Evolutionary conservation across 2,888 invertebrate species (phyloP).

Genomic region (Ischnus inquisitorius): DNA sequence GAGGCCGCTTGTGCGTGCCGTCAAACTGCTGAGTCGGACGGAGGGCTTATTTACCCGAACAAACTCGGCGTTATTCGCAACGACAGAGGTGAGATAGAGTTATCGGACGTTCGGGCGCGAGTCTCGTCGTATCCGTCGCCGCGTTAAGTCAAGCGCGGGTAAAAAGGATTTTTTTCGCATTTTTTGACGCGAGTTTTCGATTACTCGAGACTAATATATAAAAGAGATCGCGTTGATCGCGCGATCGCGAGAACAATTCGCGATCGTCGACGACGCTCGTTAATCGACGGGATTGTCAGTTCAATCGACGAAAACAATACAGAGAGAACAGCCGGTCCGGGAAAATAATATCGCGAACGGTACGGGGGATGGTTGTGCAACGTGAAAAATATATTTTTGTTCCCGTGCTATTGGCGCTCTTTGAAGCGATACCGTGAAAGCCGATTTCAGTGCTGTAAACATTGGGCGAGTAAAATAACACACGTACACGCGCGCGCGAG

Average conservation of each 20-base stretch:
- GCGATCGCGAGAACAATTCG: not conserved
- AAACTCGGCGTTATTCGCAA: constrained; percentile 56
- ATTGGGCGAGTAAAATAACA: constrained; percentile 76
- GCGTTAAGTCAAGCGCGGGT: constrained; percentile 64
- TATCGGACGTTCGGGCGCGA: constrained; percentile 9
- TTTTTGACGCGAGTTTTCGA: constrained; percentile 66
- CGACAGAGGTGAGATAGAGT: constrained; percentile 53
- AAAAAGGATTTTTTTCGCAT: constrained; percentile 66
- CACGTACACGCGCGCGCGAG: constrained; percentile 50
- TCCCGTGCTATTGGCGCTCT: constrained; percentile 71
- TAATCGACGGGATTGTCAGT: not conserved
- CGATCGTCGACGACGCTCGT: not conserved
- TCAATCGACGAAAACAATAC: constrained; percentile 34
- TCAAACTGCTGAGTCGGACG: constrained; percentile 71
- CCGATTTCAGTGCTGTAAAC: constrained; percentile 79
- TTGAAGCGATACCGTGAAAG: constrained; percentile 64
- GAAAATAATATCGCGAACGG: constrained; percentile 42
- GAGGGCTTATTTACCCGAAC: not conserved
- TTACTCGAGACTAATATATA: not conserved
- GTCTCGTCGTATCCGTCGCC: constrained; percentile 34
- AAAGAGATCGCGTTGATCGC: not conserved
- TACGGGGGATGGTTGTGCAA: constrained; percentile 72
- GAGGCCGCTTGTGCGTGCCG: constrained; percentile 76
- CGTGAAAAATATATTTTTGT: constrained; percentile 75
- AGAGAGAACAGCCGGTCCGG: constrained; percentile 59